phyloP scores from a whole-genome alignment of 2,888 invertebrate genomes.

The Andrena bicolor region DNA sequence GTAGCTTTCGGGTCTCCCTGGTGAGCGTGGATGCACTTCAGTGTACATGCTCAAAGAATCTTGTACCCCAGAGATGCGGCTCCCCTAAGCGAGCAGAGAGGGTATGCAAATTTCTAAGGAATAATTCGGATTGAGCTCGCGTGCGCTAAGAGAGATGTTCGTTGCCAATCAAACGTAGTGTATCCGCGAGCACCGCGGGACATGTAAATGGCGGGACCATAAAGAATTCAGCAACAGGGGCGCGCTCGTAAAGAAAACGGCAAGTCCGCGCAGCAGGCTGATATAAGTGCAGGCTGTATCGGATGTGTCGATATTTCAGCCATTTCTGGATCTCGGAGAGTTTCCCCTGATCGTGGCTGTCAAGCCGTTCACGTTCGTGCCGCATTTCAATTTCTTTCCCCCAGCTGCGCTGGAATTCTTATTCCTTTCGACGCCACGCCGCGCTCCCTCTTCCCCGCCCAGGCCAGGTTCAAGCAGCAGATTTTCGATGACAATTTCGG shows the following conservation, averaged over 20 bases:
- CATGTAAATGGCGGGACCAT: constrained; percentile 61
- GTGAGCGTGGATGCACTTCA: too few species aligned
- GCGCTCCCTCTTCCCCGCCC: neutral
- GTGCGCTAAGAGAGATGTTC: constrained; percentile 35
- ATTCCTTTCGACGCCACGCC: constrained; percentile 49
- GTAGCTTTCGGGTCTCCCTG: too few species aligned
- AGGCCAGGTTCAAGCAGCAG: constrained; percentile 20
- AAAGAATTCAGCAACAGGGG: constrained; percentile 62
- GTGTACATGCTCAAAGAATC: too few species aligned
- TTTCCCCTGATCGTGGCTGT: constrained; percentile 59
- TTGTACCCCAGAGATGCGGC: too few species aligned
- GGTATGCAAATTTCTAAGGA: neutral
- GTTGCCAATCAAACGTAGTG: constrained; percentile 55
- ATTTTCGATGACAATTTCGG: constrained; percentile 62
- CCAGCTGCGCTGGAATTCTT: constrained; percentile 55
- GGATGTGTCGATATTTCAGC: constrained; percentile 72
- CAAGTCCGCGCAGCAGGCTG: constrained; percentile 47
- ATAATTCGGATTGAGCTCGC: neutral
- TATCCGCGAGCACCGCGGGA: constrained; percentile 30
- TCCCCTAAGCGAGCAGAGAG: neutral
- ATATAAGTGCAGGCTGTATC: constrained; percentile 63
- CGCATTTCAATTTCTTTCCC: constrained; percentile 68
- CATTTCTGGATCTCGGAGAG: constrained; percentile 61
- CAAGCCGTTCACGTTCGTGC: constrained; percentile 59
- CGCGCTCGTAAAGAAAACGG: constrained; percentile 65